Conservation (phyloP, 53 echinoderm and acorn worm species). For the Luidia sarsii region DNA sequence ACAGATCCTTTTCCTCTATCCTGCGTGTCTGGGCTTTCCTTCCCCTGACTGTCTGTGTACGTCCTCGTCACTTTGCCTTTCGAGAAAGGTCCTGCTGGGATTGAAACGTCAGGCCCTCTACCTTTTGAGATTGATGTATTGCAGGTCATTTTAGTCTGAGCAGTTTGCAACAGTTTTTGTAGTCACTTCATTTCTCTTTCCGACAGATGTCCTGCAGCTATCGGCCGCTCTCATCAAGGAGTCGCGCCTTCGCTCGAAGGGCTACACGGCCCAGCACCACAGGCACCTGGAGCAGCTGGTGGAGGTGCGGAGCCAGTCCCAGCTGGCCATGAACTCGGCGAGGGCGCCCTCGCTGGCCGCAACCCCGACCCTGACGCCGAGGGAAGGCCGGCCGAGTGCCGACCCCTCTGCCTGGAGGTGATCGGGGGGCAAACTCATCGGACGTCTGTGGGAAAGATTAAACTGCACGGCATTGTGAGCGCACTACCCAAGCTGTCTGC, state of each 20-base stretch:
- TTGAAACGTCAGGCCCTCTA: too few relatives aligned
- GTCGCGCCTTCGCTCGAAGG: constrained; percentile 59
- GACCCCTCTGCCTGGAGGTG: constrained; percentile 28
- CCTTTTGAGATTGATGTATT: too few relatives aligned
- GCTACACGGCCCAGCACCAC: constrained; percentile 59
- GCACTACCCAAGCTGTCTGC: too few relatives aligned
- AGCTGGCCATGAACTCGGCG: constrained; percentile 71
- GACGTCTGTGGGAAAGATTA: too few relatives aligned
- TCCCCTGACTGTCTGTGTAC: too few relatives aligned
- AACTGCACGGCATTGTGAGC: too few relatives aligned
- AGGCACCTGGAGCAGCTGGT: constrained; percentile 77
- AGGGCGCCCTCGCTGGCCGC: constrained; percentile 59
- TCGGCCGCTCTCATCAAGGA: constrained; percentile 77
- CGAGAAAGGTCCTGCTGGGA: too few relatives aligned
- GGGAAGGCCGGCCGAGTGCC: constrained; percentile 1
- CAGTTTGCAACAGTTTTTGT: too few relatives aligned
- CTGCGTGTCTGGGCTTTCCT: too few relatives aligned
- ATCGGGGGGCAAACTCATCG: too few relatives aligned
- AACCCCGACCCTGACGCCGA: constrained; percentile 31
- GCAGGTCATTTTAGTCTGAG: too few relatives aligned
- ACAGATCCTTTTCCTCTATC: neutral
- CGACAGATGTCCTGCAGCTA: constrained; percentile 80
- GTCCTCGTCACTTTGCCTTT: too few relatives aligned
- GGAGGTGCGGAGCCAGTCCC: constrained; percentile 83
- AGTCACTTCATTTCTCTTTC: neutral